phyloP scores from a whole-genome alignment of 2,113 vertebrate species.

The Helogale parvula region DNA sequence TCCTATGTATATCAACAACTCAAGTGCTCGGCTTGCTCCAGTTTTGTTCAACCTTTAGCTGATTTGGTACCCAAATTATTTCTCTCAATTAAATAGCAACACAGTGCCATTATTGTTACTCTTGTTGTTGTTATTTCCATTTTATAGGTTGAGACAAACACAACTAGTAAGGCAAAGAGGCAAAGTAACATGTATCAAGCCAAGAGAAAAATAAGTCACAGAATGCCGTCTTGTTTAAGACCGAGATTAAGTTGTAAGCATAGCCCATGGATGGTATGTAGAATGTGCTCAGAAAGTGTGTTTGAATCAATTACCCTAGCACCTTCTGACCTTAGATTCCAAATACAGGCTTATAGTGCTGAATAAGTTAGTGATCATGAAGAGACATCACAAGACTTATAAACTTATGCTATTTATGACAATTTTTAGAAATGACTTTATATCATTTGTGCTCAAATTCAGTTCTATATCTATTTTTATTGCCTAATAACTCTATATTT shows the following conservation, averaged over 20 bases:
- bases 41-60: not conserved
- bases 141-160: not conserved
- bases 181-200: not conserved
- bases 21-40: not conserved
- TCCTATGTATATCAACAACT: not conserved
- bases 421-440: not conserved
- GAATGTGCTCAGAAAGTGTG: not conserved
- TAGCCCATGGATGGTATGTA: not conserved
- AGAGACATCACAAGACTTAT: not conserved
- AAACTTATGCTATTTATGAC: not conserved
- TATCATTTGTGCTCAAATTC: not conserved
- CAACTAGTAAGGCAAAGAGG: not conserved
- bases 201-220: not conserved
- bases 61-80: not conserved
- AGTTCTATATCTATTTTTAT: not conserved
- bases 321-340: not conserved
- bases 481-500: not conserved
- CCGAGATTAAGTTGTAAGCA: not conserved
- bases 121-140: not conserved
- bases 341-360: not conserved
- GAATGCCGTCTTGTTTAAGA: not conserved
- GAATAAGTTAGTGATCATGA: not conserved
- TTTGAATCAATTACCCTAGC: not conserved
- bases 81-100: not conserved
- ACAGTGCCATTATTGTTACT: not conserved